These are phyloP conservation scores for Erinaceus europaeus DNA, from an alignment of 2,113 vertebrate species.

Conservation along the genomic window DNA sequence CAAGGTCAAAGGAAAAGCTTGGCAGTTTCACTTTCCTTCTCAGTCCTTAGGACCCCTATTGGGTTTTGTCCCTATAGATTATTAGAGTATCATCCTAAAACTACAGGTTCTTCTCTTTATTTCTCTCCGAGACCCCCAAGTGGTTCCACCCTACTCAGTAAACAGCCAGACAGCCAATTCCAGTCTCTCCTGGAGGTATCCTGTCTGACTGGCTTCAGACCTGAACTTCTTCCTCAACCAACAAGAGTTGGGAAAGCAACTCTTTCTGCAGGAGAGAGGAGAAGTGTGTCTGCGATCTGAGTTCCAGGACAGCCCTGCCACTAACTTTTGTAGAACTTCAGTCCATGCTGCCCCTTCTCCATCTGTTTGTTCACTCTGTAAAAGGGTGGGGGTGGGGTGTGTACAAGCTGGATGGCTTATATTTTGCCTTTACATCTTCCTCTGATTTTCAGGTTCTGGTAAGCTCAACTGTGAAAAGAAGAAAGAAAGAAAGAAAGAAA, in stretches of 20 bases:
- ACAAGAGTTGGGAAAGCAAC: too few species aligned
- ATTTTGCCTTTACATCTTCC: neutral
- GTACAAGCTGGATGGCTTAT: neutral
- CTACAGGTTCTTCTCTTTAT: neutral
- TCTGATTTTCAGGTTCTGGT: neutral
- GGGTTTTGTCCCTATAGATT: neutral
- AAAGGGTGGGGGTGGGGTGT: neutral
- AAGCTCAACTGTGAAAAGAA: neutral
- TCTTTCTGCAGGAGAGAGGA: neutral
- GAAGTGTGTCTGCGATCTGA: neutral
- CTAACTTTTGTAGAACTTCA: neutral
- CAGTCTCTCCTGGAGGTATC: neutral
- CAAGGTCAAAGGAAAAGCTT: constrained; percentile 58
- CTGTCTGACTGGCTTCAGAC: neutral
- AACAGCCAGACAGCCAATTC: neutral
- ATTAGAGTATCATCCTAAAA: neutral
- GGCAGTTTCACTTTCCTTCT: neutral
- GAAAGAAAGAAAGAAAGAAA: too few species aligned
- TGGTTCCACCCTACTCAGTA: neutral
- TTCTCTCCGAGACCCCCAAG: neutral
- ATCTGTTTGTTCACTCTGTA: neutral
- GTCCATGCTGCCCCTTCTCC: neutral
- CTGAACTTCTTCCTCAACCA: neutral
- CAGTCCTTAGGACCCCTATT: neutral
- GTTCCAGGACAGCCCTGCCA: neutral